These are phyloP conservation scores for Drosophila melanogaster DNA, from an alignment of 1,140 invertebrate species.

Conservation along the genomic window DNA sequence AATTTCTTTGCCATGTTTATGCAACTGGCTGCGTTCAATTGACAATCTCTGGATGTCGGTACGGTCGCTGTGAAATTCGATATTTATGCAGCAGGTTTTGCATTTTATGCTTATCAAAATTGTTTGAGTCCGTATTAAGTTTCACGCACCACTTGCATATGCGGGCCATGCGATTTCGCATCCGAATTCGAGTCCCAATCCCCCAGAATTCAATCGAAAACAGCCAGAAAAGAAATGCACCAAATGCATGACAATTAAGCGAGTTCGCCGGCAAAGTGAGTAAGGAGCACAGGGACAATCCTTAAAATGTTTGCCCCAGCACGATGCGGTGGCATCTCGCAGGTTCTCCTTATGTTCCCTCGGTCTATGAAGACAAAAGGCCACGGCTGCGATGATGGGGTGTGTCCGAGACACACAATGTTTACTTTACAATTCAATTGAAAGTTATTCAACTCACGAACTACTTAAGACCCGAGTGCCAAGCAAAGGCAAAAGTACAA, in stretches of 20 bases:
- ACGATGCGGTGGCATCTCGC: slow-evolving; percentile 60
- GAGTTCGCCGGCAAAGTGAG: slow-evolving; percentile 9
- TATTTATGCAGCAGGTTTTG: slow-evolving; percentile 82
- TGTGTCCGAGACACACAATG: slow-evolving; percentile 77
- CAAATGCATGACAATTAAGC: slow-evolving; percentile 81
- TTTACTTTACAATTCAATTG: slow-evolving; percentile 84
- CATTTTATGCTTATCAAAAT: slow-evolving; percentile 83
- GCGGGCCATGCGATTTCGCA: slow-evolving; percentile 41
- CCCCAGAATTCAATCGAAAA: slow-evolving; percentile 14
- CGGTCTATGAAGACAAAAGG: slow-evolving; percentile 63
- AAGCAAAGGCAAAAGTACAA: slow-evolving; percentile 31
- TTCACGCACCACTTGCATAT: slow-evolving; percentile 70
- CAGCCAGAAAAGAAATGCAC: slow-evolving; percentile 44
- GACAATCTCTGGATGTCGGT: slow-evolving; percentile 69
- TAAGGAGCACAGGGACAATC: slow-evolving; percentile 48
- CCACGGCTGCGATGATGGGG: slow-evolving; percentile 51
- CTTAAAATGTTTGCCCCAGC: slow-evolving; percentile 73
- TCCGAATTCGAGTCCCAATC: slow-evolving; percentile 4
- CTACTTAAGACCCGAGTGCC: slow-evolving; percentile 74
- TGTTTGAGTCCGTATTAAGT: slow-evolving; percentile 75
- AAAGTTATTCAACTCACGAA: slow-evolving; percentile 84
- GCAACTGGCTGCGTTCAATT: slow-evolving; percentile 80
- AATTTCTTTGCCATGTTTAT: slow-evolving; percentile 83
- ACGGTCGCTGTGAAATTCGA: slow-evolving; percentile 75
- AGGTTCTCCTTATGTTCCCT: neutral